phyloP scores from a whole-genome alignment of 1,140 invertebrate genomes.

The Drosophila repletoides region DNA sequence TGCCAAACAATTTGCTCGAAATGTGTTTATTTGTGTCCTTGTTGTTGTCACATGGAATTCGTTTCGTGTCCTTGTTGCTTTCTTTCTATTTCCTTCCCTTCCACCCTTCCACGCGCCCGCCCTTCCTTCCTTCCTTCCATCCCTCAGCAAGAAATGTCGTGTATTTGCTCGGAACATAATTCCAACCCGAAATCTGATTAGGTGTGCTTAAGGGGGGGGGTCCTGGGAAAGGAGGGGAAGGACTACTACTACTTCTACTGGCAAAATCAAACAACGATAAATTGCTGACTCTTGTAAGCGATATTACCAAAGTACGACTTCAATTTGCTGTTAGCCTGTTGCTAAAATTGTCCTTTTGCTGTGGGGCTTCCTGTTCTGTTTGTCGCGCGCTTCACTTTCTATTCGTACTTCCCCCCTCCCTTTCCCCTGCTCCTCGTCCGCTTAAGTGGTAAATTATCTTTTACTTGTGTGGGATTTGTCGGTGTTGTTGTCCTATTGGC shows the following conservation, averaged over 20 bases:
- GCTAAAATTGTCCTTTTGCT: conserved; percentile 52
- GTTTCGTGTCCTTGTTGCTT: conserved; percentile 5
- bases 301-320: conserved; percentile 53
- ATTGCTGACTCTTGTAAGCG: conserved; percentile 74
- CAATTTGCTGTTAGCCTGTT: conserved; percentile 73
- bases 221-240: not conserved
- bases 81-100: not conserved
- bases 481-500: conserved; percentile 9
- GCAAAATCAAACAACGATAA: conserved; percentile 75
- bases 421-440: no score
- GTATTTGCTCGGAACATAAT: conserved; percentile 40
- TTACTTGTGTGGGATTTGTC: conserved; percentile 15
- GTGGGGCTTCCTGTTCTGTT: conserved; percentile 52
- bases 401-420: not conserved
- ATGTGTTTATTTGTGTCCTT: conserved; percentile 75
- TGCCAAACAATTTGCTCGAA: conserved; percentile 78
- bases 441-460: conserved; percentile 74
- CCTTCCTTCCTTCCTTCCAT: not conserved
- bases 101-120: not conserved
- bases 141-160: no score
- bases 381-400: conserved; percentile 12
- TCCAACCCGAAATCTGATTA: conserved; percentile 76
- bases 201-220: conserved; percentile 10
- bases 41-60: conserved; percentile 52
- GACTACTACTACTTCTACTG: no score